Conservation (phyloP, 2,113 vertebrate genomes). For the Sorex araneus region DNA sequence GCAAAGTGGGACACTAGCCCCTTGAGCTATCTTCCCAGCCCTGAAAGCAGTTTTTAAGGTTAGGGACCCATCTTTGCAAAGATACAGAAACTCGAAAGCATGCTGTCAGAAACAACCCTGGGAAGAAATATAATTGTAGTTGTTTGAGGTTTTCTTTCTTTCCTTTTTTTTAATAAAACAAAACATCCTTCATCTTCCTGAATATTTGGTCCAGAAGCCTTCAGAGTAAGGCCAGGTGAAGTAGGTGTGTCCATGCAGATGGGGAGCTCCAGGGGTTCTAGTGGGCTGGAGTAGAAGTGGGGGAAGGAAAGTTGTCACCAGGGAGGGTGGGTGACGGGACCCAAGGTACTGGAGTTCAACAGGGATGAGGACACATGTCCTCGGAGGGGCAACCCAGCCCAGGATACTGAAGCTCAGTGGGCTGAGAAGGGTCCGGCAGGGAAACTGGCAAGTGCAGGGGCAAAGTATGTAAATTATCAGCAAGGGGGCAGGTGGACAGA, state of each 20-base stretch:
- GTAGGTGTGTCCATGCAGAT: neutral
- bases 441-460: neutral
- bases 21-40: too few species aligned
- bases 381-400: too few species aligned
- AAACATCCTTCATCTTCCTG: neutral
- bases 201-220: neutral
- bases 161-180: too few species aligned
- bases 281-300: neutral
- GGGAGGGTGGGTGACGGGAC: neutral
- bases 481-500: too few species aligned
- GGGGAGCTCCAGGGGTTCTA: accelerated
- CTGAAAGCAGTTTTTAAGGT: neutral
- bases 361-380: neutral
- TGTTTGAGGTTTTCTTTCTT: too few species aligned
- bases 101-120: neutral
- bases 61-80: neutral
- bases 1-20: too few species aligned
- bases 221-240: neutral
- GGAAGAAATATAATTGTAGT: neutral
- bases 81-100: neutral
- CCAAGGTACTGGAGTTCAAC: neutral
- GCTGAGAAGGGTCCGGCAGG: neutral
- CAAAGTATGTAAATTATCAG: neutral
- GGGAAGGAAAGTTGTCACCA: neutral
- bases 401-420: neutral